Evolutionary conservation across 2,113 vertebrate genomes (phyloP), one percentile per base, ranked within the genome.

Genomic region (Cyanistes caeruleus): DNA sequence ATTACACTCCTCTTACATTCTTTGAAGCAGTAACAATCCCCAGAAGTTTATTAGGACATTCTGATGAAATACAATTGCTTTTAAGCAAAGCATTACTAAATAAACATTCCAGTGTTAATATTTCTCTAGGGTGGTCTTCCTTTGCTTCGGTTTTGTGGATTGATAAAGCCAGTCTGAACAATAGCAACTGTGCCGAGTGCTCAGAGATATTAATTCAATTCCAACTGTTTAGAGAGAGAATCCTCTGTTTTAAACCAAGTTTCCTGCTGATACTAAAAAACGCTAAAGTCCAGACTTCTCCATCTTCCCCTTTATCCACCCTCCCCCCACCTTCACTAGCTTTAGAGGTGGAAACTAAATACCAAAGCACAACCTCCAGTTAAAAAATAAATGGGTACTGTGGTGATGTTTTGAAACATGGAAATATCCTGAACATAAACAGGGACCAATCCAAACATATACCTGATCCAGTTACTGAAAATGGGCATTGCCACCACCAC

Each of bases 21-120:
- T 97, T 88, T 93, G 95, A 95, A 97, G 95, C 90, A 48, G 20
- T 80, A 96, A 96, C 95, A 97, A 97, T 93, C 94, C 92, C 92
- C 96, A 97, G 94, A 96, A 97, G 95, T 95, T 94, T 77, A 84
- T 62, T 84, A 88, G 90, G 85, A 90, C 94, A 67, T 89, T 94
- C 75, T 92, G 72, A 93, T 59, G 33, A 63, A 90, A 68, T 25
- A 97, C 92, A 95, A 96, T 86, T 58, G 46, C 75, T 88, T 90
- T 93, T 63, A 92, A 96, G 78, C 55, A 77, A 86, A 93, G 83
- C 59, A 90, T 51, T 27, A 74, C 30, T 62, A 96, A 93, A 86
- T 59, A 96, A 96, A 97, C 90, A 94, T 74, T 87, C 75, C 83
- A 80, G 56, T 90, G 92, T 95, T 90, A 95, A 67, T 84, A 86